Evolutionary conservation across 2,888 invertebrate species (phyloP), one percentile per base, ranked within the genome.

Genomic region (Torymus aiolomorphi): DNA sequence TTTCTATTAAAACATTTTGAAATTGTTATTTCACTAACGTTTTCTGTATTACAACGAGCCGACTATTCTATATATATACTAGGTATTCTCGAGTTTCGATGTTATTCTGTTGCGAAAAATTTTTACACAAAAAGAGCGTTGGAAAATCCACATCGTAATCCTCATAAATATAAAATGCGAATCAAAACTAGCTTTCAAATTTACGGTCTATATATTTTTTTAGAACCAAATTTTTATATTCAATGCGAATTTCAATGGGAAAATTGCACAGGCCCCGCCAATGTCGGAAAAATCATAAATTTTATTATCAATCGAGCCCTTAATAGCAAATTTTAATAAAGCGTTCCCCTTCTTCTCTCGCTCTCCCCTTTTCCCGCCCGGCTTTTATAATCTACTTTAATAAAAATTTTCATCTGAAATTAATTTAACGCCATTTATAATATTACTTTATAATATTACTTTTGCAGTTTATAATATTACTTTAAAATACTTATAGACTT

Each of bases 141-240:
- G n/a, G 16, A 51, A n/a, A 54, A 51, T 61, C 5, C 24, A 13
- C 14, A 16, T 13, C 52, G 10, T 51, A 59, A 59, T 70, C 18
- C 49, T 59, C 20, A 13, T 12, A 59, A 20, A 20, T 18, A 59
- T 70, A 70, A 70, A 70, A 70, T 18, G 42, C 59, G 18, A 70
- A 59, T 49, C 49, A 20, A 70, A 59, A 10, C 70, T 14, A 18
- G 51, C 51, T 52, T 57, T 56, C 56, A 11, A 57, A 31, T 42
- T 71, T 61, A 71, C 16, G 71, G 51, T 20, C 71, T 16, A 20
- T 71, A 71, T 59, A 49, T 49, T 51, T 71, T 42, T 71, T 71
- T 71, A 51, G 61, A 51, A 52, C n/a, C 0, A 71, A 71, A 71
- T 18, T 71, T 59, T 71, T 71, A 59, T 71, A 20, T 59, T 10